Percentiles rank a stretch among this genome's conserved stretches.
These are phyloP conservation scores for Hylaeus volcanicus DNA, from an alignment of 1,140 invertebrate species.

Conservation along the genomic window DNA sequence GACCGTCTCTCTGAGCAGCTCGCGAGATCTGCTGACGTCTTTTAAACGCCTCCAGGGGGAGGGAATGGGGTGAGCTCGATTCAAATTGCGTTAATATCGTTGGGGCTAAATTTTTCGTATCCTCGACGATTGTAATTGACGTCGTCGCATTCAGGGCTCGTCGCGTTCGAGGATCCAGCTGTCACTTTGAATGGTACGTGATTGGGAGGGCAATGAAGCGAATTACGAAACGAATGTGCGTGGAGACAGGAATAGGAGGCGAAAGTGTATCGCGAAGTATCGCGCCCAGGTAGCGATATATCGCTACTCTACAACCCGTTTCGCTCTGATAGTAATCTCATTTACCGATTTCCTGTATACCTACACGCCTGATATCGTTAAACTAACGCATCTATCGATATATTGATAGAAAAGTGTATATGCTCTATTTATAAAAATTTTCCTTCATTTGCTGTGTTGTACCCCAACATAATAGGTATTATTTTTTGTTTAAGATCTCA, in stretches of 20 bases:
- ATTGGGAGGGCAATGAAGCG: conserved; percentile 71
- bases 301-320: not conserved
- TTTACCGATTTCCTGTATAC: conserved; percentile 31
- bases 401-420: too few species aligned
- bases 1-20: conserved; percentile 4
- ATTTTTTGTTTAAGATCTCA: too few species aligned
- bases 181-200: conserved; percentile 72
- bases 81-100: conserved; percentile 59
- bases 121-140: conserved; percentile 64
- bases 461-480: too few species aligned
- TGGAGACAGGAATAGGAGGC: conserved; percentile 38
- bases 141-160: conserved; percentile 58
- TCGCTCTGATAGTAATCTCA: conserved; percentile 41
- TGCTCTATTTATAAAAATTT: too few species aligned
- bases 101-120: conserved; percentile 59
- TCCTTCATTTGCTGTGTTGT: too few species aligned
- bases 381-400: too few species aligned
- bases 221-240: conserved; percentile 63
- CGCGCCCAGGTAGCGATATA: conserved; percentile 54
- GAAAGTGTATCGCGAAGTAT: conserved; percentile 62
- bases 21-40: conserved; percentile 41
- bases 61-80: not conserved
- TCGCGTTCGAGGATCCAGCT: conserved; percentile 58
- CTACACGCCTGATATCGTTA: not conserved
- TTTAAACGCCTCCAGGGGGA: conserved; percentile 4